Percentiles rank a stretch among this genome's conserved stretches.
These are phyloP conservation scores for Parascotia fuliginaria DNA, from an alignment of 2,888 invertebrate species.

Conservation along the genomic window DNA sequence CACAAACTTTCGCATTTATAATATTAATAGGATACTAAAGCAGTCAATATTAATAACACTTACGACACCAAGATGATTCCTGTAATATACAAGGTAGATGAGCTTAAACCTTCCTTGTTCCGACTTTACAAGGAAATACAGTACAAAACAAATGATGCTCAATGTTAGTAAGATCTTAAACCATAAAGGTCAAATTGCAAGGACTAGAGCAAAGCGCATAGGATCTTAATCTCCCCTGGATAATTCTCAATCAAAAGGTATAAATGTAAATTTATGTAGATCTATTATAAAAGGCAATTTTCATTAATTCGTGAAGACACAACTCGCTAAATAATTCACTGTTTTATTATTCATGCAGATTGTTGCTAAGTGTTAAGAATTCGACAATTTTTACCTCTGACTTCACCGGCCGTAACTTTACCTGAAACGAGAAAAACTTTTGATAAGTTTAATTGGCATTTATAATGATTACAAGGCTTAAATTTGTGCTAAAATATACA, in stretches of 20 bases:
- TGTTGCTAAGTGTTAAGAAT: conserved; percentile 29
- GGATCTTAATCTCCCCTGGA: conserved; percentile 25
- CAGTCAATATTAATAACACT: too few species aligned
- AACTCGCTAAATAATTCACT: conserved; percentile 61
- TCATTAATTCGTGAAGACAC: conserved; percentile 60
- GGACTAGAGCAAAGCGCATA: background rate
- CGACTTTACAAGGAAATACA: conserved; percentile 6
- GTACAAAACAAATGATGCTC: background rate
- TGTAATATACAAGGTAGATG: background rate
- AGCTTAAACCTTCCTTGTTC: background rate
- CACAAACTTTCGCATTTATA: too few species aligned
- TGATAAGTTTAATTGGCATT: conserved; percentile 37
- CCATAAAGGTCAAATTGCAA: conserved; percentile 6
- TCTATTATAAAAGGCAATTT: conserved; percentile 48
- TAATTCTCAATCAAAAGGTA: conserved; percentile 39
- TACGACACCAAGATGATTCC: background rate
- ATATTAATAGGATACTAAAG: too few species aligned
- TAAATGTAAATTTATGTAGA: conserved; percentile 63
- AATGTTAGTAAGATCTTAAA: background rate
- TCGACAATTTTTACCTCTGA: conserved; percentile 21
- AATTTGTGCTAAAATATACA: background rate
- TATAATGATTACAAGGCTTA: conserved; percentile 6
- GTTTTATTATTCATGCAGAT: conserved; percentile 69
- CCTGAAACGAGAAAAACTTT: conserved; percentile 42
- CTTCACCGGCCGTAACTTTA: conserved; percentile 18